Conservation (phyloP, 2,888 invertebrate genomes). For the Poecilus cupreus region DNA sequence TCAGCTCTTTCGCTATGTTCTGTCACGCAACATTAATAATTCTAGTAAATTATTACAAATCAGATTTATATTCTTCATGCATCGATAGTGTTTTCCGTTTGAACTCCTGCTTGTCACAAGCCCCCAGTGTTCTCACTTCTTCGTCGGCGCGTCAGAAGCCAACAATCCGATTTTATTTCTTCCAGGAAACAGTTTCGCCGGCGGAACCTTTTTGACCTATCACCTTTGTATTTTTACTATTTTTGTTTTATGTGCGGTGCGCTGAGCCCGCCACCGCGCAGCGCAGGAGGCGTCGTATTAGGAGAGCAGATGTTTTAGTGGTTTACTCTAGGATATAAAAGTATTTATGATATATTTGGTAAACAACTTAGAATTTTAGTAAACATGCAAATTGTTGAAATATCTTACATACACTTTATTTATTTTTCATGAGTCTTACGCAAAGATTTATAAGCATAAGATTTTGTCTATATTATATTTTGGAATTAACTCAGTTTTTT, state of each 20-base stretch:
- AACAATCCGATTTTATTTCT: background rate
- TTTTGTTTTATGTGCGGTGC: constrained; percentile 43
- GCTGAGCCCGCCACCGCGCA: constrained; percentile 1
- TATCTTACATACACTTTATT: no score
- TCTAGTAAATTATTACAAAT: no score
- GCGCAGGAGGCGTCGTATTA: background rate
- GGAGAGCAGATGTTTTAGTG: background rate
- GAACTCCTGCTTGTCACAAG: background rate
- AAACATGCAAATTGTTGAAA: no score
- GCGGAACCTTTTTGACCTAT: constrained; percentile 52
- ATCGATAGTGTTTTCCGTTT: background rate
- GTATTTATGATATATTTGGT: no score
- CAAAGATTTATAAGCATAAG: no score
- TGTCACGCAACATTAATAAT: no score
- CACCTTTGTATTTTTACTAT: constrained; percentile 45
- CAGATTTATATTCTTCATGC: no score
- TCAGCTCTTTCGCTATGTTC: no score
- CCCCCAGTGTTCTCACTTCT: background rate
- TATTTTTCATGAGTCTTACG: no score
- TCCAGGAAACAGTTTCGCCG: constrained; percentile 1
- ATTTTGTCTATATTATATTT: no score
- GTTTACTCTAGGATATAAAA: background rate
- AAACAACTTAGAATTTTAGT: no score
- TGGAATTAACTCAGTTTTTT: no score
- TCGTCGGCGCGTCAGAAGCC: background rate